A percentile compares a stretch with the other conserved stretches of the same genome.
phyloP scores from a whole-genome alignment of 2,797 vertebrate species.

The Sebastes diaconus region DNA sequence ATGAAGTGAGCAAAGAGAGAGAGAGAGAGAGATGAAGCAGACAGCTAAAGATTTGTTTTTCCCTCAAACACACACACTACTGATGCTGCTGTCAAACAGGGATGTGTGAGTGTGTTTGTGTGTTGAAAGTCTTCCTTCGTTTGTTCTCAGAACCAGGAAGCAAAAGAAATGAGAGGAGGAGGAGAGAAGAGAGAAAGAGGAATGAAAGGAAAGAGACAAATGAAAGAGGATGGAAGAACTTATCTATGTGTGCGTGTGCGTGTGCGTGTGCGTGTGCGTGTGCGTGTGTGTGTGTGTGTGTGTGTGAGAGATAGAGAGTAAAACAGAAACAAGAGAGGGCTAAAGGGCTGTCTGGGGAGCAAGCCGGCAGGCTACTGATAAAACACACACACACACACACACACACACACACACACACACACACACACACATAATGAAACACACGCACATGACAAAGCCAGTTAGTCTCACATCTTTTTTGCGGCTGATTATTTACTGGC shows the following conservation, averaged over 20 bases:
- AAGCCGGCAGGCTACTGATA: conserved; percentile 39
- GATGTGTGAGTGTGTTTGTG: not conserved
- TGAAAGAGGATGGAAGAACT: not conserved
- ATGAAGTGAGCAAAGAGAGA: not conserved
- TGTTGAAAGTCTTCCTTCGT: not conserved
- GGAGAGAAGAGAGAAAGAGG: not conserved
- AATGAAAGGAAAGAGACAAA: not conserved
- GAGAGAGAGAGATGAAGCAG: not conserved
- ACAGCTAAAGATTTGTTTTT: conserved; percentile 23
- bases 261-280: not conserved
- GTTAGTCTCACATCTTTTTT: conserved; percentile 18
- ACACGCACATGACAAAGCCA: not conserved
- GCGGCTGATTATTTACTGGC: conserved; percentile 26
- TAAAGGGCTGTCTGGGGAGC: conserved; percentile 37
- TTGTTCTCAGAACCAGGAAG: not conserved
- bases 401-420: conserved; percentile 13
- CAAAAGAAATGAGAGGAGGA: not conserved
- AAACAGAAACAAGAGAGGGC: conserved; percentile 19
- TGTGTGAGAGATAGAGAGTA: not conserved
- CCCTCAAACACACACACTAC: conserved; percentile 16
- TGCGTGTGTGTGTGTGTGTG: not conserved
- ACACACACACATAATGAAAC: not conserved
- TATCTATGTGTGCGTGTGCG: not conserved
- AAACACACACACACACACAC: conserved; percentile 16
- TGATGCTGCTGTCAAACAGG: conserved; percentile 6